A percentile compares a stretch with the other conserved stretches of the same genome.
Conservation (phyloP, 92 coral and sea anemone species). For the Epizoanthus rinbou region DNA sequence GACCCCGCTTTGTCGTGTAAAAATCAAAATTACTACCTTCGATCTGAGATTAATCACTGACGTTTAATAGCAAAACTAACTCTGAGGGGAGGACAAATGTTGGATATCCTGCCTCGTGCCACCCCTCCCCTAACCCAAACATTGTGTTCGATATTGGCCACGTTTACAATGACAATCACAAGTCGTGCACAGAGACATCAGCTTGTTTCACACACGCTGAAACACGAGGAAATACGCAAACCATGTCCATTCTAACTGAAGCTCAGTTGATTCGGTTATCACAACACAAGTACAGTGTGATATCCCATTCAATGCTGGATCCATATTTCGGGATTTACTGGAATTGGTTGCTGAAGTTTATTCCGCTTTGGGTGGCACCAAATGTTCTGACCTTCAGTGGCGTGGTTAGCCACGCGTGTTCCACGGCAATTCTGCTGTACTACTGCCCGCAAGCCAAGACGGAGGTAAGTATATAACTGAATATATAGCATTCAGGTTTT, state of each 20-base stretch:
- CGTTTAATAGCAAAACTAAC: too few relatives aligned
- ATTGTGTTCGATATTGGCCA: too few relatives aligned
- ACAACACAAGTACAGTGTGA: slow-evolving; percentile 44
- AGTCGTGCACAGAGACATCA: too few relatives aligned
- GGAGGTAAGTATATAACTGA: slow-evolving; percentile 8
- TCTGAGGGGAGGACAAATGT: too few relatives aligned
- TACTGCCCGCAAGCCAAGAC: slow-evolving; percentile 46
- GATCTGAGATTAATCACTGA: too few relatives aligned
- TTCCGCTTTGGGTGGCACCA: slow-evolving; percentile 52
- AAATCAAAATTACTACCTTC: too few relatives aligned
- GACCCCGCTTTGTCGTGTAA: too few relatives aligned
- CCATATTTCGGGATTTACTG: slow-evolving; percentile 41
- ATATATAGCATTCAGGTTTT: too few relatives aligned
- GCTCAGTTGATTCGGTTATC: slow-evolving; percentile 31
- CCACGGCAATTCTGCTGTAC: slow-evolving; percentile 31
- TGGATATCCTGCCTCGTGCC: too few relatives aligned
- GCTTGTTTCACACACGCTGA: too few relatives aligned
- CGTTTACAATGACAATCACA: too few relatives aligned
- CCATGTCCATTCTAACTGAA: slow-evolving; percentile 36
- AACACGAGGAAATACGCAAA: background rate
- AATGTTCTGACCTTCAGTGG: slow-evolving; percentile 49
- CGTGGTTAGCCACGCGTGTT: background rate
- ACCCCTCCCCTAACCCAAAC: too few relatives aligned
- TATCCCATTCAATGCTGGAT: slow-evolving; percentile 13
- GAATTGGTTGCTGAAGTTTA: slow-evolving; percentile 40